Evolutionary conservation across 2,113 vertebrate species (phyloP).

Genomic region (Ariopsis seemanni): DNA sequence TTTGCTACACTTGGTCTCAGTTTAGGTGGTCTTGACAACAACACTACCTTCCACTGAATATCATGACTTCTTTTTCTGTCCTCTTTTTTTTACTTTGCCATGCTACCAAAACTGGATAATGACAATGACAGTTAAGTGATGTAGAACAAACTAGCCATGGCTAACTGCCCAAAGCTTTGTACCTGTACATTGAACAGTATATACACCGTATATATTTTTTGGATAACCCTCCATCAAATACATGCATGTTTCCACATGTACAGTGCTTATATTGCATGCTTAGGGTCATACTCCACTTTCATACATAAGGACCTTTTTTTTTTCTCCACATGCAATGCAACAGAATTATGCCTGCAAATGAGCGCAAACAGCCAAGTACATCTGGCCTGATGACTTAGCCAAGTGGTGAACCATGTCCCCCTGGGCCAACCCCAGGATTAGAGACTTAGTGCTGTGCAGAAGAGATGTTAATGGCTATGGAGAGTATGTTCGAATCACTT

Average conservation of each 20-base stretch:
- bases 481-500: neutral
- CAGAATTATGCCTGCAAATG: too few relatives aligned
- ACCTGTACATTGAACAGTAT: neutral
- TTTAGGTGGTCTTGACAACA: too few relatives aligned
- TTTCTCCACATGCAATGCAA: neutral
- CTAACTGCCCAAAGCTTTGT: neutral
- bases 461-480: neutral
- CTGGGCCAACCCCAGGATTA: neutral
- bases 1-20: too few relatives aligned
- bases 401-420: neutral
- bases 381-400: neutral
- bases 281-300: neutral
- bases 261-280: neutral
- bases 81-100: neutral
- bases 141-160: neutral
- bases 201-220: neutral
- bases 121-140: neutral
- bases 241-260: neutral
- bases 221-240: neutral
- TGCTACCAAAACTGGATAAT: neutral
- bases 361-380: neutral
- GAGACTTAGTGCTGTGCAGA: neutral
- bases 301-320: neutral
- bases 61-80: neutral
- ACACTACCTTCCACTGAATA: neutral